Base-by-base conservation (phyloP, 2,113 vertebrate genomes). In the Ellobius talpinus region DNA sequence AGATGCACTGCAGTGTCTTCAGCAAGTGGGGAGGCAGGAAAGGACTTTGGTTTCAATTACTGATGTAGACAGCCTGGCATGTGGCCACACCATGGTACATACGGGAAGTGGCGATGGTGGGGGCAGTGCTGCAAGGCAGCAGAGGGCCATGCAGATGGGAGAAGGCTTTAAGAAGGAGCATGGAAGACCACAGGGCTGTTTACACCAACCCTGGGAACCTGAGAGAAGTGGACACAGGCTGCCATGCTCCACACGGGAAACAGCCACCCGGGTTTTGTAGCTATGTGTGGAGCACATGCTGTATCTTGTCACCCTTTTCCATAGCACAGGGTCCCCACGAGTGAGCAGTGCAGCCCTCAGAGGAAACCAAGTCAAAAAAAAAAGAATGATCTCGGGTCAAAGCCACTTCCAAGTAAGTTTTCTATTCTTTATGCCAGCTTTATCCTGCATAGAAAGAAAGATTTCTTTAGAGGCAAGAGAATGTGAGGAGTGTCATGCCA, bases 161-260 rank as follows among this genome's bases (percentile, higher is more conserved):
- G 45, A 16, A 36, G 65, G 23, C 24, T n/a, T 36, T 19, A 50
- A 70, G 87, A 47, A 39, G 3, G 23, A 86, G 42, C 66, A 72
- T 52, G 11, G 23, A 73, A 61, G 70, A 39, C 7, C 68, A n/a
- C 13, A 16, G 42, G 14, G 19, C 55, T 7, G 1, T 63, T 55
- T 50, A 52, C n/a, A 58, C 16, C 50, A 72, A 42, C 47, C 66
- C 45, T 21, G 3, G 33, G 21, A 8, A 12, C 36, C 4, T 29
- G 10, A 90, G 77, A n/a, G 42, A 63, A 29, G 63, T 11, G 5
- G 36, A 24, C 14, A 1, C 42, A 47, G 88, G 65, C 4, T 3
- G 16, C 23, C 2, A 0, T 0, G 2, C 3, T 33, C 0, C 11
- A 1, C 5, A 1, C 4, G 3, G 24, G 16, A 31, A 29, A 58